Percentiles rank a stretch among this genome's conserved stretches.
Conservation (phyloP, 2,888 invertebrate species). For the Pimpla rufipes region DNA sequence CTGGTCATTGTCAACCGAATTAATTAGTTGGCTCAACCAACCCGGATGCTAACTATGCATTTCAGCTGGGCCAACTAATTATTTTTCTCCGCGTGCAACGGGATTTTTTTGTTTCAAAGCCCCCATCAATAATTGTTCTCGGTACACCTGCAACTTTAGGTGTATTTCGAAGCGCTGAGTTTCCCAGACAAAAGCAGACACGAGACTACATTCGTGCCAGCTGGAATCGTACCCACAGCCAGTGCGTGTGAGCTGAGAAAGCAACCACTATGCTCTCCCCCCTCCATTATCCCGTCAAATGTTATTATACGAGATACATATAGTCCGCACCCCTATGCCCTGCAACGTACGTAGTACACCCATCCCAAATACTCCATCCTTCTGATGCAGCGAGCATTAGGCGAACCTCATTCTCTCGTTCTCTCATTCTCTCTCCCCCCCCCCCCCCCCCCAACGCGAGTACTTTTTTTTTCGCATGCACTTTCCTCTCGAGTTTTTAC, state of each 20-base stretch:
- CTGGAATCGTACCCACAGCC: not conserved
- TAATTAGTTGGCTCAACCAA: too few species aligned
- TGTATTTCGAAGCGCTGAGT: too few species aligned
- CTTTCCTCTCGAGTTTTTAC: constrained; percentile 13
- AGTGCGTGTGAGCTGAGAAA: not conserved
- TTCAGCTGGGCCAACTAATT: too few species aligned
- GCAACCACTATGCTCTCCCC: not conserved
- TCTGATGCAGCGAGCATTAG: constrained; percentile 27
- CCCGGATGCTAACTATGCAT: too few species aligned
- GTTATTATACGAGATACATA: constrained; percentile 31
- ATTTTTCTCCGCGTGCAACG: too few species aligned
- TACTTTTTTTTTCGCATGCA: constrained; percentile 19
- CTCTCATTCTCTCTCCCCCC: not conserved
- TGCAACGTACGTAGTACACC: not conserved
- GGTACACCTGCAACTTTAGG: too few species aligned
- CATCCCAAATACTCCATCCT: not conserved
- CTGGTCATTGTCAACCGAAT: too few species aligned
- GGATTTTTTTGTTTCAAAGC: too few species aligned
- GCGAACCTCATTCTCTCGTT: not conserved
- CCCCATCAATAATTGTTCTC: too few species aligned
- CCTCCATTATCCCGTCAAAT: constrained; percentile 54
- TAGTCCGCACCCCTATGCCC: not conserved
- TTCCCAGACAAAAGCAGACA: not conserved
- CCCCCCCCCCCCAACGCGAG: constrained; percentile 2
- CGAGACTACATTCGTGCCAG: too few species aligned